Evolutionary conservation across 2,113 vertebrate species (phyloP), one percentile per base, ranked within the genome.

Genomic region (Microtus ochrogaster): DNA sequence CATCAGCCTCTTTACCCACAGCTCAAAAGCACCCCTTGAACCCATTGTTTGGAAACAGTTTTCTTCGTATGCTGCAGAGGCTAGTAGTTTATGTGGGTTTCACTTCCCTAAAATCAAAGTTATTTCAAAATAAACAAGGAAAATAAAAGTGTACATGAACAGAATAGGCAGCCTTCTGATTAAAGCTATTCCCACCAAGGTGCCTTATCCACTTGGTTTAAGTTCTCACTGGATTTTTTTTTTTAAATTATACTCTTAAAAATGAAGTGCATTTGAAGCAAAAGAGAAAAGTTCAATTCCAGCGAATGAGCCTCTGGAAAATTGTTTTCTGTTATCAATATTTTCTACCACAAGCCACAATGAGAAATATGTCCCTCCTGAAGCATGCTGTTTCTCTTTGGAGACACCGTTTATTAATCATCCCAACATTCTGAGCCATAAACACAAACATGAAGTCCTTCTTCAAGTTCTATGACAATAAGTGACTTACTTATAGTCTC

Each of bases 91-190:
- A 66, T 65, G 49, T 61, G 47, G 82, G 39, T 91, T 92, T 95
- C 83, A 91, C 72, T 94, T 97, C 39, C 87, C 74, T 66, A 74
- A 58, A 93, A 89, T 97, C 49, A 95, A 88, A 97, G 81, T 76
- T 82, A 78, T 90, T 90, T 90, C 61, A 95, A 94, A 70, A 84
- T 81, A 92, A 91, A 97, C 74, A 90, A 95, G 49, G 44, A 93
- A 85, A 88, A 68, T 65, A 77, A 95, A 94, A n/a, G 76, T 82
- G 61, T 81, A 90, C 22, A 16, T 93, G 70, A 94, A 94, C 88
- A 93, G 90, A 97, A 96, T 82, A 85, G 63, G 26, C n/a, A 78
- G 55, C 73, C n/a, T 81, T 82, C 84, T 79, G 65, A 90, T 95
- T 97, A 96, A 77, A 91, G 84, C 89, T 55, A 1, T 79, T 90